Evolutionary conservation across 2,113 vertebrate species (phyloP), one percentile per base, ranked within the genome.

Genomic region (Trinectes maculatus): DNA sequence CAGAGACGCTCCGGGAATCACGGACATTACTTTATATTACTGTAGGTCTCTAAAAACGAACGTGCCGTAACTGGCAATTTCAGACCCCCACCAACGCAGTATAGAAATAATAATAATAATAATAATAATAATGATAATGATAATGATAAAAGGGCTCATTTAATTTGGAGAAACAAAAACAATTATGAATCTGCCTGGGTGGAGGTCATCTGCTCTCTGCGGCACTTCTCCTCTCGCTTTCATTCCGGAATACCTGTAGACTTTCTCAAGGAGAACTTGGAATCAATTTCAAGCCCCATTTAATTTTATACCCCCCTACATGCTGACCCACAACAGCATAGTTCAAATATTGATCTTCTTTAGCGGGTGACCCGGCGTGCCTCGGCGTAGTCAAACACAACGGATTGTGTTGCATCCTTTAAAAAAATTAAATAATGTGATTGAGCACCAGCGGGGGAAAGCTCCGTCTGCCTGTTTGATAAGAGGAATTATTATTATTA

Each of bases 261-360:
- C 79, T 56, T 79, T 83, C 71, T 69, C 79, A 77, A 88, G 82
- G 87, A 79, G 80, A 86, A 87, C 75, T 85, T 85, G 51, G 80
- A 91, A 91, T 91, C 89, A 89, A 88, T 89, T 91, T 90, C 87
- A 91, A 89, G 87, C 74, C 74, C 85, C 88, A 89, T 90, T 91
- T 88, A 48, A 82, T 89, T 89, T 86, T 84, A 87, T 83, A 85
- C 61, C 77, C 65, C 65, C 68, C 25, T 76, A 85, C 84, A 87
- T 68, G 80, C 80, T 84, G 88, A 89, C 85, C 83, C 82, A 67
- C 71, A 78, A 78, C 82, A 75, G 74, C 71, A 77, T 12, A 85
- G 85, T 82, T 85, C 82, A 88, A 83, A 83, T 89, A 90, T 91
- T 83, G 89, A 90, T 89, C 77, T 72, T 56, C 61, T 70, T 56